phyloP scores from a whole-genome alignment of 2,888 invertebrate genomes.

The Blastobasis lacticolella region DNA sequence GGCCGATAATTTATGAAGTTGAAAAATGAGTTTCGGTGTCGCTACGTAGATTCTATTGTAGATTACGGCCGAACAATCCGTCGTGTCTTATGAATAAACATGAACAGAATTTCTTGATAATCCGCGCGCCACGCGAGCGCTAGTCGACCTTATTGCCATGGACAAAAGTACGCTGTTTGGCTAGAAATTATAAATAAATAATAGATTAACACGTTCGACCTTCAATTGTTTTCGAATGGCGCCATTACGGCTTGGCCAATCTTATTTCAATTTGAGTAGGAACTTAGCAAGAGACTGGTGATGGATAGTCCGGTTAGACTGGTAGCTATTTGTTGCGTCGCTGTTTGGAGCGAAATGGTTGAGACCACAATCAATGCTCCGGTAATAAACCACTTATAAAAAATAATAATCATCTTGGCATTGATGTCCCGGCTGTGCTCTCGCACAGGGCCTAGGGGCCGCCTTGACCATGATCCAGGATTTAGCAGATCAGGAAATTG shows the following conservation, averaged over 20 bases:
- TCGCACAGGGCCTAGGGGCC: no score
- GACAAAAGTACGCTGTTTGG: conserved; percentile 18
- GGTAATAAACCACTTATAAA: no score
- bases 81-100: conserved; percentile 48
- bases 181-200: conserved; percentile 8
- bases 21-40: conserved; percentile 62
- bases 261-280: conserved; percentile 5
- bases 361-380: no score
- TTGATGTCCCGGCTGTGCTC: no score
- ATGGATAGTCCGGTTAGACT: no score
- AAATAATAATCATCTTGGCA: no score
- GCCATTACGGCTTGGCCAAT: conserved; percentile 5
- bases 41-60: conserved; percentile 47
- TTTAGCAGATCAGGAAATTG: no score
- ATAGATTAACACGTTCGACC: conserved; percentile 23
- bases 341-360: no score
- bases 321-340: no score
- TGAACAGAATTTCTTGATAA: conserved; percentile 31
- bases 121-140: conserved; percentile 1
- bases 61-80: conserved; percentile 45
- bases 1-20: conserved; percentile 67
- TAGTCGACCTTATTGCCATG: conserved; percentile 20
- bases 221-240: conserved; percentile 41
- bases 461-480: no score
- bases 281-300: neutral